phyloP scores from a whole-genome alignment of 2,113 vertebrate genomes.

The Vicugna pacos region DNA sequence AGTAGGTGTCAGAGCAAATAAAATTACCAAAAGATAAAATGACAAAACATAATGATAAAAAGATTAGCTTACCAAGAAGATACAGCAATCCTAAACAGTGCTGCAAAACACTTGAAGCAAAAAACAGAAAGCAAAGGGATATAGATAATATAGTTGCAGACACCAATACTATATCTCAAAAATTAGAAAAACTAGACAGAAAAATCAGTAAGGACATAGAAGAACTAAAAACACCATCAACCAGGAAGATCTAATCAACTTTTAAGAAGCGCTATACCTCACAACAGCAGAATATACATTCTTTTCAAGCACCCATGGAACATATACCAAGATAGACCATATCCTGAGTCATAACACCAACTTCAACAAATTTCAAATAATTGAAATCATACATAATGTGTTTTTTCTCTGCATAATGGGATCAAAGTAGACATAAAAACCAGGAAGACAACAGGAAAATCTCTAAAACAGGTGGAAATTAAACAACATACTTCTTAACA shows the following conservation, averaged over 20 bases:
- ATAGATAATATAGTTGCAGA: not conserved
- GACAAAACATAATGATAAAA: constrained; percentile 15
- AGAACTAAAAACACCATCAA: constrained; percentile 17
- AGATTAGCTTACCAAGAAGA: not conserved
- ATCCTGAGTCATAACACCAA: not conserved
- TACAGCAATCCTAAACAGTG: not conserved
- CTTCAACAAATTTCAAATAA: not conserved
- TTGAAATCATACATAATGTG: not conserved
- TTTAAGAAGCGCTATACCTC: not conserved
- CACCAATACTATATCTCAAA: not conserved
- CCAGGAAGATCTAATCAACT: not conserved
- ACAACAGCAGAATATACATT: not conserved
- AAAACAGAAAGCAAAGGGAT: not conserved
- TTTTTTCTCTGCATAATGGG: not conserved
- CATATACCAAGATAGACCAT: not conserved
- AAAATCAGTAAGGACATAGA: not conserved
- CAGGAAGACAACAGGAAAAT: not conserved
- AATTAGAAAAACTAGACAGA: not conserved
- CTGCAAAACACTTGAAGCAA: not conserved
- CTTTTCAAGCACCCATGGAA: not conserved
- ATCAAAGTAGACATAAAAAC: constrained; percentile 17
- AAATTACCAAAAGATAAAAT: not conserved
- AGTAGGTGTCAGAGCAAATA: not conserved
- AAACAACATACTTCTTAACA: not conserved
- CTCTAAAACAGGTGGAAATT: not conserved